phyloP scores from a whole-genome alignment of 2,113 vertebrate species.

The Mesembrinibis cayennensis region DNA sequence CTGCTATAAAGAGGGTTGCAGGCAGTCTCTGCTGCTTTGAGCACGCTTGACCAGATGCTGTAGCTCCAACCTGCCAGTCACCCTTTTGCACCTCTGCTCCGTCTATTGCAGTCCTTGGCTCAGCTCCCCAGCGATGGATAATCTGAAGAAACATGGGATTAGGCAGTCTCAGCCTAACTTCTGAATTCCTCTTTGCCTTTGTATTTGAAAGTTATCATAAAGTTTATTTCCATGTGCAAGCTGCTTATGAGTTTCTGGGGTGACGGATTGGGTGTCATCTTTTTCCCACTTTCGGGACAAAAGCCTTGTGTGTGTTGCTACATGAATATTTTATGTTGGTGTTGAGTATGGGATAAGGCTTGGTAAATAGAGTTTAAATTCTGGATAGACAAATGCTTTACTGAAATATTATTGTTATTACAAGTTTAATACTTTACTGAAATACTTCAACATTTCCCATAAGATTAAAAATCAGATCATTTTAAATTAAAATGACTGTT shows the following conservation, averaged over 20 bases:
- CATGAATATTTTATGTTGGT: not conserved
- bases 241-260: not conserved
- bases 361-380: not conserved
- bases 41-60: not conserved
- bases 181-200: not conserved
- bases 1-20: not conserved
- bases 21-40: not conserved
- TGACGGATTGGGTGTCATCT: not conserved
- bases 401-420: not conserved
- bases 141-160: not conserved
- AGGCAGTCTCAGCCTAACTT: not conserved
- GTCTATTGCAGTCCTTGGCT: not conserved
- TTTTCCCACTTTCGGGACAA: not conserved
- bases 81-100: not conserved
- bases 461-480: not conserved
- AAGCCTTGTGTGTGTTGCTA: not conserved
- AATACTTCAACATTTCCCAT: not conserved
- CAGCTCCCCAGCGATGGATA: not conserved
- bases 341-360: not conserved
- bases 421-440: not conserved
- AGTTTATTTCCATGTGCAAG: not conserved
- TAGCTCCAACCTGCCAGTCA: not conserved
- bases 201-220: not conserved
- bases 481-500: not conserved
- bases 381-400: not conserved